Base-by-base conservation (phyloP, 2,113 vertebrate genomes). In the Lophius piscatorius region DNA sequence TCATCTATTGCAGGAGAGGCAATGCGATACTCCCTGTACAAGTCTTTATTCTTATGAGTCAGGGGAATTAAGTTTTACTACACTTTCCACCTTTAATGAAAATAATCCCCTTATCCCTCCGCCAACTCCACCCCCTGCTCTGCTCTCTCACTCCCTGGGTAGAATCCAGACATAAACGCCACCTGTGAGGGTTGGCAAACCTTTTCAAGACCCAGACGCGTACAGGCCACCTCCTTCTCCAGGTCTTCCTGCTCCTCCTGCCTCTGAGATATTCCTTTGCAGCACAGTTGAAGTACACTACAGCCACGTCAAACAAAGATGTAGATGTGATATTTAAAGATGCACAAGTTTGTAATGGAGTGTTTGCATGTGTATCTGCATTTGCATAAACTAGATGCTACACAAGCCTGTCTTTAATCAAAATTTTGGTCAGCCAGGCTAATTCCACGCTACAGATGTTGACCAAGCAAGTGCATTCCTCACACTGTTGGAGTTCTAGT, bases 221-320 rank as follows among this genome's bases (percentile, higher is more conserved):
- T 68, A 67, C 67, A 70, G 46, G 62, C 51, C 58, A 41, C 55
- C 64, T 62, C 72, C 66, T 46, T 26, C 49, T 49, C 29, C 16
- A 33, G 28, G 47, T 55, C 59, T 39, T 24, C 65, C 58, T 28
- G 35, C 31, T 42, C 24, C 47, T 61, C 40, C 54, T 51, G 23
- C 58, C 62, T 67, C 49, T 81, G 34, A 81, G 87, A 86, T 81
- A 87, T 90, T 72, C 50, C 88, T 83, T 71, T 66, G 67, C 54
- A 66, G 68, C 61, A 31, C 57, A 66, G 83, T 85, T 83, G 62
- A 88, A 69, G 57, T 44, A 42, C 16, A 40, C 26, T 31, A 58
- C 49, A 39, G 47, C n/a, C n/a, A 50, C 55, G 49, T 56, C 59
- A 70, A 82, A 76, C 65, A 56, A 76, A 45, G 81, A 83, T 63